Conservation (phyloP, 2,888 invertebrate genomes). For the Aphidoletes aphidimyza region DNA sequence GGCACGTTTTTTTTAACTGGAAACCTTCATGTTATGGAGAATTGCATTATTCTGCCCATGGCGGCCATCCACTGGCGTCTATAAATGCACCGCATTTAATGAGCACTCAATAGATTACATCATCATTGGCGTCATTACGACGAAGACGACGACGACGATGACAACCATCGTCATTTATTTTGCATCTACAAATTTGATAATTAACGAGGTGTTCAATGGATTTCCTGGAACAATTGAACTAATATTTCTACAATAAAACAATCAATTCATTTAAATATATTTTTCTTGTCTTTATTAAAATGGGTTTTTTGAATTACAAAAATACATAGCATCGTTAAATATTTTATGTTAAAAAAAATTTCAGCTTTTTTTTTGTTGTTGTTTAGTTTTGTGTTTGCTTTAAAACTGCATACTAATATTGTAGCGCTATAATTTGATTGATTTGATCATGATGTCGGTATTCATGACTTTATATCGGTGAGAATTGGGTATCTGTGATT, state of each 20-base stretch:
- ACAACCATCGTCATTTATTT: too few relatives aligned
- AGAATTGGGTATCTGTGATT: too few relatives aligned
- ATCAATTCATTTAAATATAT: neutral
- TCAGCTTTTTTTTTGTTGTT: neutral
- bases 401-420: neutral
- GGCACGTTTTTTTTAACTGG: neutral
- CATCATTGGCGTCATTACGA: neutral
- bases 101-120: conserved; percentile 4
- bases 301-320: conserved; percentile 19
- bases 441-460: too few relatives aligned
- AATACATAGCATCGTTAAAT: conserved; percentile 36
- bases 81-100: neutral
- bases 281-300: conserved; percentile 18
- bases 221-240: neutral
- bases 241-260: neutral
- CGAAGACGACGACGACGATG: too few relatives aligned
- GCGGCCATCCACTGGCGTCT: too few relatives aligned
- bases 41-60: too few relatives aligned
- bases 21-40: too few relatives aligned
- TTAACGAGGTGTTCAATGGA: too few relatives aligned
- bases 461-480: too few relatives aligned
- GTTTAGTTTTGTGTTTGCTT: neutral
- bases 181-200: too few relatives aligned
- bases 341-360: too few relatives aligned
- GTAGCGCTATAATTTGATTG: too few relatives aligned